phyloP scores from a whole-genome alignment of 2,797 vertebrate species.

The Melanotaenia nigrans region DNA sequence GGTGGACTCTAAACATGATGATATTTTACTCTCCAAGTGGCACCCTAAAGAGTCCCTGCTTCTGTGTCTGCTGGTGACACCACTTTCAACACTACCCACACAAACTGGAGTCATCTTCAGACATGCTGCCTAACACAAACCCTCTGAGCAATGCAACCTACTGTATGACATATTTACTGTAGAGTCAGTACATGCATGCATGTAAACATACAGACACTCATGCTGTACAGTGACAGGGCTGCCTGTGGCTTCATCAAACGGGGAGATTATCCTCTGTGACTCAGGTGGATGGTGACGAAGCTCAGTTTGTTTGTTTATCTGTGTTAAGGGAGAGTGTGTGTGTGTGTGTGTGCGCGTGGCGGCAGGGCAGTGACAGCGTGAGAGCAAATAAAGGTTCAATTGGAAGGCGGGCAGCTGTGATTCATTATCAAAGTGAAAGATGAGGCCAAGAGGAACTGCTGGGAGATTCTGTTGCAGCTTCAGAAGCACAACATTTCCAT shows the following conservation, averaged over 20 bases:
- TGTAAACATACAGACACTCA: conserved; percentile 52
- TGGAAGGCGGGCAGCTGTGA: conserved; percentile 59
- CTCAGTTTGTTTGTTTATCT: conserved; percentile 60
- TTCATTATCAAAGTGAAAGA: conserved; percentile 66
- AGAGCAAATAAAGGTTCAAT: conserved; percentile 57
- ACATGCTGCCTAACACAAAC: conserved; percentile 59
- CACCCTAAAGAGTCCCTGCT: conserved; percentile 65
- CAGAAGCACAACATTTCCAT: conserved; percentile 62
- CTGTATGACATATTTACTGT: conserved; percentile 76
- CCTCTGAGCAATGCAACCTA: conserved; percentile 67
- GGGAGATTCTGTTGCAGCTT: conserved; percentile 56
- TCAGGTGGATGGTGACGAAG: conserved; percentile 76
- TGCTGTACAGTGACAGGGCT: conserved; percentile 56
- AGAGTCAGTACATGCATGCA: conserved; percentile 47
- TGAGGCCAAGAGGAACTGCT: conserved; percentile 46
- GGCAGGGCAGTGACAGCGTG: conserved; percentile 50
- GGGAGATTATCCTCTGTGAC: conserved; percentile 75
- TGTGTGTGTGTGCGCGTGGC: conserved; percentile 38
- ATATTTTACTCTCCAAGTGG: conserved; percentile 63
- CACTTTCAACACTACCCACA: conserved; percentile 70
- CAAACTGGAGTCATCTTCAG: conserved; percentile 64
- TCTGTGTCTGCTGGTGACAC: conserved; percentile 65
- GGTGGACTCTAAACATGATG: conserved; percentile 61
- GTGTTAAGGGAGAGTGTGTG: conserved; percentile 16
- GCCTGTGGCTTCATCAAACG: conserved; percentile 74